Conservation (phyloP, 2,113 vertebrate genomes). For the Motacilla alba region DNA sequence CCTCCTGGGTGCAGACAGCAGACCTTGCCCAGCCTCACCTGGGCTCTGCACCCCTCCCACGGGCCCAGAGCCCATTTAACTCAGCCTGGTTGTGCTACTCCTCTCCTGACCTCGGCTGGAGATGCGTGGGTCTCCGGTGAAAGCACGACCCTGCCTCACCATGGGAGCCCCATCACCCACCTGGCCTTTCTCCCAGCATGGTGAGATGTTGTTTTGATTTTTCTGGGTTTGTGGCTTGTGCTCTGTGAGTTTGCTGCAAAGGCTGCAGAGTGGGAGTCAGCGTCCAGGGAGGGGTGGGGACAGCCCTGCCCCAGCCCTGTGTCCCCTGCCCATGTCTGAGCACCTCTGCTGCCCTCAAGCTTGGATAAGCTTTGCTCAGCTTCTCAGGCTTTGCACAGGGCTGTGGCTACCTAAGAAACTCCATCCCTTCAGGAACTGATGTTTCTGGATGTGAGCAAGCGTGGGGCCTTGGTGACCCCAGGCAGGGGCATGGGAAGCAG, state of each 20-base stretch:
- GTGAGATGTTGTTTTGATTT: background rate
- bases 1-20: background rate
- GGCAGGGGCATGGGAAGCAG: background rate
- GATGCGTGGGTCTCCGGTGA: fast-evolving
- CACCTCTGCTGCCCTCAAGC: fast-evolving
- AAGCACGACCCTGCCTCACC: fast-evolving
- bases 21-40: background rate
- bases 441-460: background rate
- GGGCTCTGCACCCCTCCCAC: background rate
- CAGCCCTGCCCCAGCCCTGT: background rate
- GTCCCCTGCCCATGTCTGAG: background rate
- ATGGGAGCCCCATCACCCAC: fast-evolving
- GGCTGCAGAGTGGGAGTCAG: background rate
- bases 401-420: background rate
- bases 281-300: too few species aligned
- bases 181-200: fast-evolving
- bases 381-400: background rate
- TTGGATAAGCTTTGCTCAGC: background rate
- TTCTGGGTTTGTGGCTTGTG: fast-evolving
- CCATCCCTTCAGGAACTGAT: background rate
- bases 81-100: fast-evolving
- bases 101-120: background rate
- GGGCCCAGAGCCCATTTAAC: background rate
- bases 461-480: fast-evolving
- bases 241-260: background rate